A percentile compares a stretch with the other conserved stretches of the same genome.
These are phyloP conservation scores for Blomia tropicalis DNA, from an alignment of 2,888 invertebrate genomes.

Conservation along the genomic window DNA sequence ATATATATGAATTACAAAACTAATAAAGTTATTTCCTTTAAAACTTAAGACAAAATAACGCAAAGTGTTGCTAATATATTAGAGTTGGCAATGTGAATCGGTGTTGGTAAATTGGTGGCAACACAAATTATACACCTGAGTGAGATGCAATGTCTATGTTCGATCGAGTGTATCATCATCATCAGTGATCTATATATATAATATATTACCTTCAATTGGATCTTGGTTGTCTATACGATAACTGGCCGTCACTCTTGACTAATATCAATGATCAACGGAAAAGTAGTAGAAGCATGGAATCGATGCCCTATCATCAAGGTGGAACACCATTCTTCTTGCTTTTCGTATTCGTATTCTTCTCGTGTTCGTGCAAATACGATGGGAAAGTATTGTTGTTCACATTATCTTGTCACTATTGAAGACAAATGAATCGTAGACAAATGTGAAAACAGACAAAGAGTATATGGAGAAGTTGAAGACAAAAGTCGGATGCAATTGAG, in stretches of 20 bases:
- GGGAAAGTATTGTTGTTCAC: conserved; percentile 11
- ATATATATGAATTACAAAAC: too few relatives aligned
- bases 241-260: not conserved
- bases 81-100: not conserved
- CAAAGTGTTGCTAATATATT: not conserved
- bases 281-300: not conserved
- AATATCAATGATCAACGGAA: not conserved
- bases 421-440: not conserved
- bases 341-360: too few relatives aligned
- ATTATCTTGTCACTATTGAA: not conserved
- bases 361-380: too few relatives aligned
- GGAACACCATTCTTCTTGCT: too few relatives aligned
- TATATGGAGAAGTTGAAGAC: not conserved
- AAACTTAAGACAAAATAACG: too few relatives aligned
- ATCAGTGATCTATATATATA: too few relatives aligned
- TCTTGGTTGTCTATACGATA: too few relatives aligned
- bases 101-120: not conserved
- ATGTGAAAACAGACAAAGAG: not conserved
- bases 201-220: not conserved
- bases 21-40: too few relatives aligned
- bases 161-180: too few relatives aligned
- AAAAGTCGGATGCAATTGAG: not conserved
- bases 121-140: not conserved
- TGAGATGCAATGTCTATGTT: too few relatives aligned
- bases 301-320: too few relatives aligned